Conservation (phyloP, 2,113 vertebrate species). For the Atrichornis clamosus region DNA sequence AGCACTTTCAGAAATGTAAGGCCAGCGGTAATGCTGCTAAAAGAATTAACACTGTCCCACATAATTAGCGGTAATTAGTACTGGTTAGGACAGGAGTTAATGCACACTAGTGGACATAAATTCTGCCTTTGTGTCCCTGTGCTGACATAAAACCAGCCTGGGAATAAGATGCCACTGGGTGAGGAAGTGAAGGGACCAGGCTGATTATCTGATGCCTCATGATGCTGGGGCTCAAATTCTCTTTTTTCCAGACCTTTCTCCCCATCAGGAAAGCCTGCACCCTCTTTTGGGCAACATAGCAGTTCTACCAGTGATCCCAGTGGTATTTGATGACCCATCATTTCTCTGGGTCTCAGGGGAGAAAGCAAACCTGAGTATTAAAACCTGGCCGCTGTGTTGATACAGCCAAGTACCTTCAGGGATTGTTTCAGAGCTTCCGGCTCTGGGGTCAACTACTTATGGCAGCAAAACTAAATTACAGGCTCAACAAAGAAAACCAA, state of each 20-base stretch:
- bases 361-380: not conserved
- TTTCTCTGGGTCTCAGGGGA: not conserved
- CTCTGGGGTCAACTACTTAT: conserved; percentile 6
- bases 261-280: not conserved
- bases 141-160: not conserved
- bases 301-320: not conserved
- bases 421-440: conserved; percentile 23
- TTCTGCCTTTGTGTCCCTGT: not conserved
- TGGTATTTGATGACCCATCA: not conserved
- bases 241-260: not conserved
- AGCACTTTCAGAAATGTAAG: conserved; percentile 47
- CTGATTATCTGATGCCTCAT: not conserved
- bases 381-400: not conserved
- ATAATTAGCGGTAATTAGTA: conserved; percentile 46
- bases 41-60: conserved; percentile 52
- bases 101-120: conserved; percentile 21
- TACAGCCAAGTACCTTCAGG: conserved; percentile 5
- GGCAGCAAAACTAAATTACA: conserved; percentile 42
- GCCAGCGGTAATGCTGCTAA: not conserved
- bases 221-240: not conserved
- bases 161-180: not conserved
- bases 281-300: not conserved
- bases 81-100: conserved; percentile 54
- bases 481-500: conserved; percentile 18
- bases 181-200: not conserved